phyloP scores from a whole-genome alignment of 2,888 invertebrate species.

The Perithous albicinctus region DNA sequence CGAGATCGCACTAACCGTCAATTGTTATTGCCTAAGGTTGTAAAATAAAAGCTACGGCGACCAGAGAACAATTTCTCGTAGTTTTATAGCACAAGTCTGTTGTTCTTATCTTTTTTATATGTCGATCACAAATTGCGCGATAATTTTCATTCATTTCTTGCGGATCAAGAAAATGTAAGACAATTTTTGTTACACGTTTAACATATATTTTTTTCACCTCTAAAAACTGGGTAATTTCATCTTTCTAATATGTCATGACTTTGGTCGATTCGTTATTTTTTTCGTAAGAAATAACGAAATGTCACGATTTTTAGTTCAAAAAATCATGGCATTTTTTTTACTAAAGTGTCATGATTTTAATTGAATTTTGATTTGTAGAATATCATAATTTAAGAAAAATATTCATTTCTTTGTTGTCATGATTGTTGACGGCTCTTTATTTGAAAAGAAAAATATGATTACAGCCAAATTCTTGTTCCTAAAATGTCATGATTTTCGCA shows the following conservation, averaged over 20 bases:
- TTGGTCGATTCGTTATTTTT: no score
- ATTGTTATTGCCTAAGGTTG: slow-evolving; percentile 35
- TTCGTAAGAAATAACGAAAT: no score
- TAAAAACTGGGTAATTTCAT: background rate
- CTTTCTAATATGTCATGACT: background rate
- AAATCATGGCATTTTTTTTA: no score
- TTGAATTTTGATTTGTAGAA: background rate
- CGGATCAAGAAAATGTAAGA: background rate
- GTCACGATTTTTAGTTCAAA: no score
- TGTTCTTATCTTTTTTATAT: slow-evolving; percentile 12
- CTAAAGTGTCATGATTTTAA: background rate
- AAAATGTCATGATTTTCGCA: background rate
- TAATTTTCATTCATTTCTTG: background rate
- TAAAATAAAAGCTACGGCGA: slow-evolving; percentile 16
- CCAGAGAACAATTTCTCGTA: background rate
- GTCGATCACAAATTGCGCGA: slow-evolving; percentile 5
- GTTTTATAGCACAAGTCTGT: background rate
- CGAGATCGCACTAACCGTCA: slow-evolving; percentile 7
- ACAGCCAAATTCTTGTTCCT: background rate
- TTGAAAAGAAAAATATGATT: no score
- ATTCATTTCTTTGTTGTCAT: no score
- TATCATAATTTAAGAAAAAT: no score
- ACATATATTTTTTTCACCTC: background rate
- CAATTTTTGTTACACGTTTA: background rate
- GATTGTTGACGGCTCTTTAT: no score